phyloP scores from a whole-genome alignment of 2,113 vertebrate species.

The Morone chrysops region DNA sequence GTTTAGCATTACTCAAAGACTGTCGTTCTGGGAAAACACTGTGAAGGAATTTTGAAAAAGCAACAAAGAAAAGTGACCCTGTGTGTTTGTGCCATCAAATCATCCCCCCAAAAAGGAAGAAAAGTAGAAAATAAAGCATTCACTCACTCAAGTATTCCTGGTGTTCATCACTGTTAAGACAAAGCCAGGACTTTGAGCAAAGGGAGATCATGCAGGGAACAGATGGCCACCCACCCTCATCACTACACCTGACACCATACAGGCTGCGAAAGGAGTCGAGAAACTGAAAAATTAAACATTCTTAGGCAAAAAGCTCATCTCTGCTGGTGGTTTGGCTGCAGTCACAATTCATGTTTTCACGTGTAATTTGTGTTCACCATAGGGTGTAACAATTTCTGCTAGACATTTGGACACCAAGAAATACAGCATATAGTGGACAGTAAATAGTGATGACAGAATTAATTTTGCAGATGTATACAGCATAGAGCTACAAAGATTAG shows the following conservation, averaged over 20 bases:
- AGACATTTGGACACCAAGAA: neutral
- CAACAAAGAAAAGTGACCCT: neutral
- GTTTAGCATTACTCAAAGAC: conserved; percentile 36
- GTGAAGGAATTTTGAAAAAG: neutral
- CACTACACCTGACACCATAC: conserved; percentile 34
- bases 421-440: neutral
- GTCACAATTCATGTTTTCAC: neutral
- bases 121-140: neutral
- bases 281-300: conserved; percentile 24
- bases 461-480: too few species aligned
- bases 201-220: conserved; percentile 38
- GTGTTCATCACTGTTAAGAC: neutral
- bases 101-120: neutral
- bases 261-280: conserved; percentile 7
- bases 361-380: neutral
- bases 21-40: conserved; percentile 36
- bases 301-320: conserved; percentile 6
- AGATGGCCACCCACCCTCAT: conserved; percentile 43
- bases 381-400: neutral
- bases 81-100: neutral
- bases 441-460: neutral
- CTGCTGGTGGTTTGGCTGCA: conserved; percentile 19
- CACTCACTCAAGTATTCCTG: neutral
- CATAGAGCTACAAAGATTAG: too few species aligned
- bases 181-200: conserved; percentile 17